Evolutionary conservation across 2,888 invertebrate species (phyloP).

Genomic region (Sturmia bella): DNA sequence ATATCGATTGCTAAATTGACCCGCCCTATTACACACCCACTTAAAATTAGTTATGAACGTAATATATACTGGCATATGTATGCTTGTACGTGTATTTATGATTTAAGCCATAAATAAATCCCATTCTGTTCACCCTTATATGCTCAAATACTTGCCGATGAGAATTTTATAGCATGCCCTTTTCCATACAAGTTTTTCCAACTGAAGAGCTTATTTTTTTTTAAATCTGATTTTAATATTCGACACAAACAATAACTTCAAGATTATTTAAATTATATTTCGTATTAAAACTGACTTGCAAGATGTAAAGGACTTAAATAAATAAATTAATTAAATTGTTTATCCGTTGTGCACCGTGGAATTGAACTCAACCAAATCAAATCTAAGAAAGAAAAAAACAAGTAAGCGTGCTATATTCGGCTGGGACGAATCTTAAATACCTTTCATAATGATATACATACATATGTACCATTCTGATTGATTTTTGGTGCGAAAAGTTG

Average conservation of each 20-base stretch:
- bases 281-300: constrained; percentile 36
- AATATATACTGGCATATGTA: not conserved
- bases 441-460: too few relatives aligned
- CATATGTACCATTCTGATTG: too few relatives aligned
- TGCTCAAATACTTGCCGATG: not conserved
- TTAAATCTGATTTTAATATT: constrained; percentile 49
- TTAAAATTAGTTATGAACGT: not conserved
- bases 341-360: constrained; percentile 14
- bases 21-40: too few relatives aligned
- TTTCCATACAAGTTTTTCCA: not conserved
- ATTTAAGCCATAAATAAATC: constrained; percentile 21
- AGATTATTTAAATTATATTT: constrained; percentile 45
- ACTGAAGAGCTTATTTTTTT: constrained; percentile 22
- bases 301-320: constrained; percentile 23
- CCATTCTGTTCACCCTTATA: constrained; percentile 26
- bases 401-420: too few relatives aligned
- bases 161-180: not conserved
- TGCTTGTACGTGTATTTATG: not conserved
- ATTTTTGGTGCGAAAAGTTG: too few relatives aligned
- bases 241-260: constrained; percentile 42
- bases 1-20: too few relatives aligned
- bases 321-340: constrained; percentile 18
- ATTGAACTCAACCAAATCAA: not conserved
- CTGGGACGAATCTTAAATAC: too few relatives aligned
- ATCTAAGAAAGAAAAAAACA: too few relatives aligned